Evolutionary conservation across 2,797 vertebrate genomes (phyloP), one percentile per base, ranked within the genome.

Genomic region (Enteromius argenteus): DNA sequence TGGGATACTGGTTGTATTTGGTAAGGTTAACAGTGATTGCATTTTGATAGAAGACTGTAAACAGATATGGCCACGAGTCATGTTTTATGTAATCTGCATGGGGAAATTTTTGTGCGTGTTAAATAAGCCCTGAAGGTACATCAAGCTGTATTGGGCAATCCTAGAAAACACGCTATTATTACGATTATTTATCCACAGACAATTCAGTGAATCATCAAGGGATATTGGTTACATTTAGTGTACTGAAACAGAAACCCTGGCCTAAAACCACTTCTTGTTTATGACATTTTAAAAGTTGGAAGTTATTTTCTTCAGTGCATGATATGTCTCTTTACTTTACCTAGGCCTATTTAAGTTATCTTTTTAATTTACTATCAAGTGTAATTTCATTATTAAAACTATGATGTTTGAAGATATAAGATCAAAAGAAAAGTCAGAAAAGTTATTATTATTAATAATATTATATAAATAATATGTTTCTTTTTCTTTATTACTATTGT

Each of bases 41-140:
- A 39, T 69, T 56, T 69, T 11, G 32, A 58, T 42, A 4, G n/a
- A 56, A 32, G 23, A n/a, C 23, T 62, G 46, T 42, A 42, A 60
- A 69, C 35, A 76, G 3, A 49, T 32, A 39, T 73, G 46, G 78
- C 69, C 60, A 58, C 80, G 69, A 85, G 71, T 75, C 84, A 75
- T 60, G 62, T 66, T 76, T 83, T 32, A 42, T 78, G 44, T 67
- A 13, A 77, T 78, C 23, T 32, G 51, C 6, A 1, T 68, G 1
- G 39, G 49, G 53, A 27, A 23, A 1, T 42, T 66, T 35, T 49
- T 8, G 27, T 17, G 19, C 37, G 27, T 1, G 46, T 83, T n/a
- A 67, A 83, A 66, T 35, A 46, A 44, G 14, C 35, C 35, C 32
- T 21, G 4, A 30, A 6, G 23, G 37, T 60, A 39, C 44, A 60